phyloP scores from a whole-genome alignment of 23 tunicate genomes.

The Trididemnum miniatum region DNA sequence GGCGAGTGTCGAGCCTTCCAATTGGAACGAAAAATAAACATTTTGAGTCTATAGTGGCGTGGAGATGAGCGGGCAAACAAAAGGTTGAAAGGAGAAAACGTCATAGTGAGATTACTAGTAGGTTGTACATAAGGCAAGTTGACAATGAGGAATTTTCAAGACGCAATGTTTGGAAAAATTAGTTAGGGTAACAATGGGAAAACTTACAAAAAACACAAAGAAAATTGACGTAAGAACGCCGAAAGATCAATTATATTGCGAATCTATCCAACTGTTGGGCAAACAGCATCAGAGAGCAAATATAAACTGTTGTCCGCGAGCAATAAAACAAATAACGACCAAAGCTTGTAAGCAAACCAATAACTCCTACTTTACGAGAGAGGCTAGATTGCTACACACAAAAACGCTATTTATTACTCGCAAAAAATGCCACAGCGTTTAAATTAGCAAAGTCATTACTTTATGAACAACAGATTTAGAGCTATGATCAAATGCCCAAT shows the following conservation, averaged over 20 bases:
- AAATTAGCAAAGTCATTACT: too few species aligned
- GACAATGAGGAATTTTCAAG: not conserved
- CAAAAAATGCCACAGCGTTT: too few species aligned
- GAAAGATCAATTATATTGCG: not conserved
- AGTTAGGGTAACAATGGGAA: not conserved
- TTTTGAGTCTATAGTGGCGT: not conserved
- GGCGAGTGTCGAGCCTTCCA: not conserved
- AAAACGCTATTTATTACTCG: not conserved
- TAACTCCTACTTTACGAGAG: not conserved
- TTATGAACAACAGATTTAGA: too few species aligned
- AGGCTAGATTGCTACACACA: not conserved
- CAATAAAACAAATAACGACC: not conserved
- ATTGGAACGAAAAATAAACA: not conserved
- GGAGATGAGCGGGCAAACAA: not conserved
- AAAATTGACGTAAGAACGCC: not conserved
- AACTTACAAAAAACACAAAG: not conserved
- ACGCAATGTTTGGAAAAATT: not conserved
- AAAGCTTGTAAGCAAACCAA: not conserved
- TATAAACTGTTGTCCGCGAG: not conserved
- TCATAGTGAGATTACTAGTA: not conserved
- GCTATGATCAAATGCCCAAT: too few species aligned
- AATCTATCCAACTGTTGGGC: not conserved
- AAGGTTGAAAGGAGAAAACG: not conserved
- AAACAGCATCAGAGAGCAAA: not conserved
- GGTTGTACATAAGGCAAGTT: not conserved